Evolutionary conservation across 1,140 invertebrate species (phyloP).

Genomic region (Drosophila guanche): DNA sequence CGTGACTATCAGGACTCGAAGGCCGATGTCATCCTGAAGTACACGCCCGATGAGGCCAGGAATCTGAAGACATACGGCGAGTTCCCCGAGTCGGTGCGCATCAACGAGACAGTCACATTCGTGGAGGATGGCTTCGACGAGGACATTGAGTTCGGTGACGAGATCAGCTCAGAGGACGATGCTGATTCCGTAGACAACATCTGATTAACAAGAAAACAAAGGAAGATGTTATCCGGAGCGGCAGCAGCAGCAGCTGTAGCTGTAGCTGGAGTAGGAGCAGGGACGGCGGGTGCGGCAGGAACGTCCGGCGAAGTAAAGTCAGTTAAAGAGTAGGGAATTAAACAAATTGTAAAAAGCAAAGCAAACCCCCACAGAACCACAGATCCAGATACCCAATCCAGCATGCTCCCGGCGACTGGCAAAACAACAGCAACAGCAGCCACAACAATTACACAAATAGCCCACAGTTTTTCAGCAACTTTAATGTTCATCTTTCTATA

Average conservation of each 20-base stretch:
- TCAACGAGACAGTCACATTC: conserved; percentile 97
- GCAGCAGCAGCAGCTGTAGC: conserved; percentile 22
- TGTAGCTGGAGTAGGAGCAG: conserved; percentile 24
- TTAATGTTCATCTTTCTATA: conserved; percentile 20
- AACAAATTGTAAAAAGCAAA: conserved; percentile 74
- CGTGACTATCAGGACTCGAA: conserved; percentile 99
- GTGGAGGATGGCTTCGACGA: conserved; percentile 97
- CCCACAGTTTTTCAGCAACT: conserved; percentile 36
- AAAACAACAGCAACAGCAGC: conserved; percentile 4
- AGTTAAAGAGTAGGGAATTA: conserved; percentile 73
- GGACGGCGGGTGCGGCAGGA: conserved; percentile 30
- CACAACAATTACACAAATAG: conserved; percentile 13
- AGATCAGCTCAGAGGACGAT: conserved; percentile 94
- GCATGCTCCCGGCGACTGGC: conserved; percentile 13
- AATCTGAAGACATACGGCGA: conserved; percentile 99
- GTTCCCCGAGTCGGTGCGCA: conserved; percentile 98
- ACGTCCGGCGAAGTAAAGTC: conserved; percentile 44
- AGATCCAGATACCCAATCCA: conserved; percentile 6
- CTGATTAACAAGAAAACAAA: conserved; percentile 80
- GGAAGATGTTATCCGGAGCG: conserved; percentile 13
- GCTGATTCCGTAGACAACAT: conserved; percentile 90
- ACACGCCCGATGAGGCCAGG: conserved; percentile 99
- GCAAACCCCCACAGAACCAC: conserved; percentile 3
- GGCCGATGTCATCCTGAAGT: conserved; percentile 99
- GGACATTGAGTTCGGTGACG: conserved; percentile 97